Evolutionary conservation across 2,113 vertebrate species (phyloP), one percentile per base, ranked within the genome.

Genomic region (Gavialis gangeticus): DNA sequence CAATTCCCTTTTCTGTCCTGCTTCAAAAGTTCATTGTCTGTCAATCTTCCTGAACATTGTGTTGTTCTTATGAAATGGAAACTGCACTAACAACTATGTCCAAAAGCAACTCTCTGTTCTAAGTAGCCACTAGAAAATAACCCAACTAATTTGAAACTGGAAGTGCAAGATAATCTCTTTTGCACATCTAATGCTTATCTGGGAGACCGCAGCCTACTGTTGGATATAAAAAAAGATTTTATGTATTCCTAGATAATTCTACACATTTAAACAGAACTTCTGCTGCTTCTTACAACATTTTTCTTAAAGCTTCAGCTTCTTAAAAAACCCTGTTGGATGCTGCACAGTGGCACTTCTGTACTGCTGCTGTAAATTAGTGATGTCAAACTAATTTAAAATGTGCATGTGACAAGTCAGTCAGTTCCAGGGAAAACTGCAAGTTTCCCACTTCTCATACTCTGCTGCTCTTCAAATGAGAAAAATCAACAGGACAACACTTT

Each of bases 91-190:
- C 89, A 79, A 18, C 81, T 88, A 76, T 79, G 80, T 62, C 67
- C 1, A 85, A 56, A 91, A 75, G 58, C n/a, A 82, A 86, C 62
- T 55, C 6, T 19, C 12, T 88, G 91, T 3, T 56, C 25, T 56
- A 84, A 86, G 55, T 5, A 85, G 67, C 3, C 6, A 82, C 77
- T 57, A 76, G 60, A 94, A 94, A 92, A 91, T 86, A 88, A 93
- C 79, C n/a, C 18, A 25, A 75, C 30, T 91, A 82, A 88, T 82
- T 46, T 90, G 37, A 79, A 16, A 82, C 34, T 69, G 8, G 10
- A 69, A 69, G 66, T 46, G 46, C 56, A 89, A 46, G 34, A 25
- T 13, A 46, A 87, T 37, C 88, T 86, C 12, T 55, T 93, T 88
- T 55, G 46, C 77, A 77, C 75, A 84, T 28, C 30, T 62, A 79